A percentile compares a stretch with the other conserved stretches of the same genome.
Conservation (phyloP, 2,113 vertebrate genomes). For the Dasyornis broadbenti region DNA sequence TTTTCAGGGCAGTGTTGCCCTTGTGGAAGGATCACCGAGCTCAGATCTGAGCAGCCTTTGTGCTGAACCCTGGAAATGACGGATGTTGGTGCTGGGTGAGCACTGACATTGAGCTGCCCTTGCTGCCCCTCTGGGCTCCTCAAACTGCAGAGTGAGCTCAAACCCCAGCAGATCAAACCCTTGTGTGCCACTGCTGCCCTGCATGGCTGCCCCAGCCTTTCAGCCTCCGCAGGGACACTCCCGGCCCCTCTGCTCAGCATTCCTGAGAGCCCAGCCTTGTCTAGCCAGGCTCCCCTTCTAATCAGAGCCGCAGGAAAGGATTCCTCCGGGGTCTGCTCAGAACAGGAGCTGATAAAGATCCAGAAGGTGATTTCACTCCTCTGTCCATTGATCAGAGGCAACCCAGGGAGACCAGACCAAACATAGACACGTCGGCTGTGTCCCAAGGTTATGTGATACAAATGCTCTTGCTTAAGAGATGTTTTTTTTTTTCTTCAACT, state of each 20-base stretch:
- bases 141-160: neutral
- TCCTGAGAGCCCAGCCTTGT: neutral
- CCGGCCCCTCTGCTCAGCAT: neutral
- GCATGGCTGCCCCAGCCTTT: neutral
- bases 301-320: neutral
- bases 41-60: neutral
- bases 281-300: neutral
- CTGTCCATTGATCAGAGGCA: constrained; percentile 51
- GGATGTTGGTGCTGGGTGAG: rapidly evolving
- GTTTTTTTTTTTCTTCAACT: neutral
- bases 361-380: constrained; percentile 59
- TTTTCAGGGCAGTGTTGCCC: neutral
- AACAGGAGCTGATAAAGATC: constrained; percentile 52
- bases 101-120: neutral
- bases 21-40: neutral
- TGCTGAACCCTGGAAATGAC: neutral
- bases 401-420: constrained; percentile 62
- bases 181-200: neutral
- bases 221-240: neutral
- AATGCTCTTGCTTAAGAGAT: neutral
- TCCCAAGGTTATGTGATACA: constrained; percentile 50
- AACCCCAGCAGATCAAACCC: neutral
- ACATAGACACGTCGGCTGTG: constrained; percentile 36
- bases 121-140: neutral
- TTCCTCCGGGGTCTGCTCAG: neutral